phyloP scores from a whole-genome alignment of 2,797 vertebrate species.

The Falco peregrinus region DNA sequence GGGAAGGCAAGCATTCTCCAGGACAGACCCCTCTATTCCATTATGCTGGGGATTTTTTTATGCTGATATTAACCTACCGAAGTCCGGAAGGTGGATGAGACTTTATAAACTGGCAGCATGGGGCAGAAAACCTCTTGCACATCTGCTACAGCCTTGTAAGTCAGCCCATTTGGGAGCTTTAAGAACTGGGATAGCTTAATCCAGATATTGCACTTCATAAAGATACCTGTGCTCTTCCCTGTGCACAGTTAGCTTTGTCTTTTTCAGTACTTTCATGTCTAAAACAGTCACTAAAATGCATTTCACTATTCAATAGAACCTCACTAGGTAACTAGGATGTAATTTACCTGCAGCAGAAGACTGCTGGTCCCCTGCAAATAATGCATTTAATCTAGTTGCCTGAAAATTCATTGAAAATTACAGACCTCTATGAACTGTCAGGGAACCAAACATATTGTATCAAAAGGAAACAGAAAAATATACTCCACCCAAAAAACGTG shows the following conservation, averaged over 20 bases:
- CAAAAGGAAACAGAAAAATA: not conserved
- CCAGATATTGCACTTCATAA: not conserved
- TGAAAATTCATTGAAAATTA: not conserved
- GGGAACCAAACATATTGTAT: not conserved
- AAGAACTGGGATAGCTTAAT: not conserved
- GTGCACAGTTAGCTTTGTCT: not conserved
- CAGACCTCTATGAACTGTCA: not conserved
- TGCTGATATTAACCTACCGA: not conserved
- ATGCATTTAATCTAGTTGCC: not conserved
- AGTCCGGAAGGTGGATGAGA: not conserved
- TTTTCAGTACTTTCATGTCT: not conserved
- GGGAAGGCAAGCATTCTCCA: not conserved
- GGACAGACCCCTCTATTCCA: not conserved
- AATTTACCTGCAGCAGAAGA: not conserved
- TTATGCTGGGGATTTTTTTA: fast-evolving
- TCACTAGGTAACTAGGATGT: not conserved
- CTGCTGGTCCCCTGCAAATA: not conserved
- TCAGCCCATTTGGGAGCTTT: not conserved
- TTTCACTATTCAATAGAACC: not conserved
- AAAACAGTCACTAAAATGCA: not conserved
- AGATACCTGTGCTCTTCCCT: not conserved
- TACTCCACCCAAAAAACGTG: not conserved
- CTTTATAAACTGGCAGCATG: not conserved
- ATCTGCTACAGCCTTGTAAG: not conserved
- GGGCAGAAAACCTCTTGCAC: not conserved